These are phyloP conservation scores for Alectoris magna DNA, from an alignment of 2,797 vertebrate genomes.

Conservation along the genomic window DNA sequence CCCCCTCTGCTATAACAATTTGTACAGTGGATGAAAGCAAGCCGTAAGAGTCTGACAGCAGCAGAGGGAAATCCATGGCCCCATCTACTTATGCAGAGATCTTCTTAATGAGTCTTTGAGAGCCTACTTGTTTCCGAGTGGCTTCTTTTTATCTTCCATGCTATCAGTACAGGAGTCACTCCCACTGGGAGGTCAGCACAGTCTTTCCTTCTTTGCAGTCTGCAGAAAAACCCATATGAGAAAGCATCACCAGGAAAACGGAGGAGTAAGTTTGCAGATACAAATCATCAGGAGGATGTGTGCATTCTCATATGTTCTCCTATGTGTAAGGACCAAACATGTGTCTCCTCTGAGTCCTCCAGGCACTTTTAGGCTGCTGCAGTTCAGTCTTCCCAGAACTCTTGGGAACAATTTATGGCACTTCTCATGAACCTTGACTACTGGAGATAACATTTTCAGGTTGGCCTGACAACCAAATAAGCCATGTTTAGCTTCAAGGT, in stretches of 20 bases:
- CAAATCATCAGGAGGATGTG: neutral
- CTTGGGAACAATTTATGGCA: conserved; percentile 58
- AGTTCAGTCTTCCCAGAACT: conserved; percentile 34
- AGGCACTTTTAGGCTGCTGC: neutral
- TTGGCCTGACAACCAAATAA: conserved; percentile 66
- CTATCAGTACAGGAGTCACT: neutral
- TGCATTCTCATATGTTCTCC: neutral
- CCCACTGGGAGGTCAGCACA: accelerated
- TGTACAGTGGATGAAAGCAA: neutral
- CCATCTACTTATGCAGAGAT: conserved; percentile 26
- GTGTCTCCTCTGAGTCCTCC: neutral
- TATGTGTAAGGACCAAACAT: neutral
- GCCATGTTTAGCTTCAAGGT: conserved; percentile 60
- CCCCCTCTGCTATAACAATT: conserved; percentile 38
- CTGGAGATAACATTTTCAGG: conserved; percentile 62
- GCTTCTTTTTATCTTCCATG: conserved; percentile 31
- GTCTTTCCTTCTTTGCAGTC: neutral
- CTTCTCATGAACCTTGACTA: conserved; percentile 67
- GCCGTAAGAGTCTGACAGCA: neutral
- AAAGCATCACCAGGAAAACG: accelerated
- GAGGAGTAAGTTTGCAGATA: neutral
- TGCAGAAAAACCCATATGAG: neutral
- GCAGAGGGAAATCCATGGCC: conserved; percentile 38
- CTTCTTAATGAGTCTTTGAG: neutral
- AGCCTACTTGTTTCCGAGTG: neutral